A percentile compares a stretch with the other conserved stretches of the same genome.
Evolutionary conservation across 2,888 invertebrate genomes (phyloP).

Genomic region (Incurvaria masculella): DNA sequence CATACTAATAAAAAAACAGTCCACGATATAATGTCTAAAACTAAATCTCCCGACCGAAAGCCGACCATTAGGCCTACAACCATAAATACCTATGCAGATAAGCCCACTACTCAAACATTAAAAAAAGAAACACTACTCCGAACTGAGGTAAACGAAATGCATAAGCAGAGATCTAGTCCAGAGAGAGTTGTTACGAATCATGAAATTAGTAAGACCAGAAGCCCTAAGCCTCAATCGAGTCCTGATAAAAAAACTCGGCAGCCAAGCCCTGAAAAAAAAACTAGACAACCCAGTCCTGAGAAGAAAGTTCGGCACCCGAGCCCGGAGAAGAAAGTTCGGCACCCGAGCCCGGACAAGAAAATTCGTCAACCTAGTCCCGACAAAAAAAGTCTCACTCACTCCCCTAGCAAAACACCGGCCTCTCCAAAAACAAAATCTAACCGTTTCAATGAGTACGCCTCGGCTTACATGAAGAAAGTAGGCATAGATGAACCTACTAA

Average conservation of each 20-base stretch:
- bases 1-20: conserved; percentile 22
- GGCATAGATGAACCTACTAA: conserved; percentile 38
- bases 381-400: conserved; percentile 34
- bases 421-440: conserved; percentile 35
- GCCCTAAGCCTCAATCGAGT: conserved; percentile 14
- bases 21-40: conserved; percentile 17
- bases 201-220: conserved; percentile 5
- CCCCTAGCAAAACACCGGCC: conserved; percentile 30
- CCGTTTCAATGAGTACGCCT: conserved; percentile 45
- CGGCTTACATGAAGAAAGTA: conserved; percentile 50
- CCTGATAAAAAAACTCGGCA: conserved; percentile 10
- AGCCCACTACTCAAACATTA: conserved; percentile 22
- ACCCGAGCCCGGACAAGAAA: conserved; percentile 26
- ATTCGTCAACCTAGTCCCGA: conserved; percentile 37
- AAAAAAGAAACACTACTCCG: conserved; percentile 1
- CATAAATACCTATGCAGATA: conserved; percentile 17
- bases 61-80: conserved; percentile 8
- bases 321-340: conserved; percentile 13
- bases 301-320: conserved; percentile 19
- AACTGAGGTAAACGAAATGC: not conserved
- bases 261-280: conserved; percentile 21
- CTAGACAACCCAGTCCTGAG: conserved; percentile 32
- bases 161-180: not conserved
- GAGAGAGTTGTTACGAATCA: not conserved
- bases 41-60: conserved; percentile 21